A percentile compares a stretch with the other conserved stretches of the same genome.
These are phyloP conservation scores for Apodemus agrarius DNA, from an alignment of 2,797 vertebrate species.

Conservation along the genomic window DNA sequence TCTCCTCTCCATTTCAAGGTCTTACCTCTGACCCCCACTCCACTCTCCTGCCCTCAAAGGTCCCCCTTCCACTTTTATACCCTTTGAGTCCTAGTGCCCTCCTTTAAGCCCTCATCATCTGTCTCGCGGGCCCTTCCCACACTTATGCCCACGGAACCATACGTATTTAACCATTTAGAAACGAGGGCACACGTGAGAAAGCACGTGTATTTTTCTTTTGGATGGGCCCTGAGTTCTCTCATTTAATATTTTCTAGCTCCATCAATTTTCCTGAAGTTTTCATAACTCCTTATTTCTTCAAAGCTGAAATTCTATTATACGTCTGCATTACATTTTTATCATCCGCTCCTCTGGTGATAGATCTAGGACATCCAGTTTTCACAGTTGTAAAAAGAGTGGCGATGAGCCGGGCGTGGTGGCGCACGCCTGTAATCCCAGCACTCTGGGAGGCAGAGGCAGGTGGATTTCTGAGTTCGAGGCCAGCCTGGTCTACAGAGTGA, in stretches of 20 bases:
- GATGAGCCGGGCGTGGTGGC: too few species aligned
- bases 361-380: background rate
- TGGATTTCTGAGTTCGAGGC: too few species aligned
- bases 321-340: background rate
- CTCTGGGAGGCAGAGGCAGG: too few species aligned
- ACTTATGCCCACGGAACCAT: background rate
- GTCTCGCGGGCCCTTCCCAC: background rate
- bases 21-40: background rate
- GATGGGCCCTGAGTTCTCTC: background rate
- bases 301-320: background rate
- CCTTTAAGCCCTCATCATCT: background rate
- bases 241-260: background rate
- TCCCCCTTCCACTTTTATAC: too few species aligned
- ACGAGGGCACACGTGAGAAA: background rate
- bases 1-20: too few species aligned
- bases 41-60: background rate
- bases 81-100: background rate
- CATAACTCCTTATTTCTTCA: background rate
- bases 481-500: too few species aligned
- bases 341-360: background rate
- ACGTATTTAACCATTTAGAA: background rate
- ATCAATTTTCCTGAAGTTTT: background rate
- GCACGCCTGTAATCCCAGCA: too few species aligned
- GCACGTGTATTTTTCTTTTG: too few species aligned
- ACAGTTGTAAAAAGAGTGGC: background rate